These are phyloP conservation scores for Pteropus rufus DNA, from an alignment of 2,797 vertebrate species.

Conservation along the genomic window DNA sequence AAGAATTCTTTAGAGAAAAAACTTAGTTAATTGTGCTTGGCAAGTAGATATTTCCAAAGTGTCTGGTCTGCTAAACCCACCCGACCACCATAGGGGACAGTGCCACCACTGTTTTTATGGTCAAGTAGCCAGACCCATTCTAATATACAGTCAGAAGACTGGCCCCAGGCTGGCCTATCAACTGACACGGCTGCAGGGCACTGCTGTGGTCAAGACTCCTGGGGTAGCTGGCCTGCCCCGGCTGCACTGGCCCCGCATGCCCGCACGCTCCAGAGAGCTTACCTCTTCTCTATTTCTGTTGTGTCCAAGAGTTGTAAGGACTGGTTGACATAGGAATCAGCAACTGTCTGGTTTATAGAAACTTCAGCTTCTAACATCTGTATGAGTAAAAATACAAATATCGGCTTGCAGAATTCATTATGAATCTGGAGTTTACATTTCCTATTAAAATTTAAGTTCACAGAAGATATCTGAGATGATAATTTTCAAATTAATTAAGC, in stretches of 20 bases:
- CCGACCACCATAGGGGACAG: neutral
- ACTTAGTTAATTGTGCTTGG: neutral
- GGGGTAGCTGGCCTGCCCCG: fast-evolving
- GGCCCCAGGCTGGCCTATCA: fast-evolving
- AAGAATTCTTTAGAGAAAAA: neutral
- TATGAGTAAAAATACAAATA: constrained; percentile 43
- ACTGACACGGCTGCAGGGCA: neutral
- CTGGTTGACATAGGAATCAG: constrained; percentile 88
- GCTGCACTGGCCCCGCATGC: too few species aligned
- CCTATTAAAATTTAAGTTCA: neutral
- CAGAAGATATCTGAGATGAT: neutral
- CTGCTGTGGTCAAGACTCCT: fast-evolving
- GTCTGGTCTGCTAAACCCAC: neutral
- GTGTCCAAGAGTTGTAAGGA: constrained; percentile 88
- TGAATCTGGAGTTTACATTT: neutral
- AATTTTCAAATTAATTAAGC: neutral
- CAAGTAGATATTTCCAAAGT: neutral
- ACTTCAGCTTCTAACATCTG: constrained; percentile 92
- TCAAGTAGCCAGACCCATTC: neutral
- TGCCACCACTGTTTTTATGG: neutral
- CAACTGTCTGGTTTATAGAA: constrained; percentile 89
- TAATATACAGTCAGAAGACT: neutral
- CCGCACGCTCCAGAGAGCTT: neutral
- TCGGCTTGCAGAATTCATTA: neutral
- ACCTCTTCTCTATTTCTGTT: constrained; percentile 90